A percentile compares a stretch with the other conserved stretches of the same genome.
Evolutionary conservation across 2,797 vertebrate genomes (phyloP).

Genomic region (Galago senegalensis): DNA sequence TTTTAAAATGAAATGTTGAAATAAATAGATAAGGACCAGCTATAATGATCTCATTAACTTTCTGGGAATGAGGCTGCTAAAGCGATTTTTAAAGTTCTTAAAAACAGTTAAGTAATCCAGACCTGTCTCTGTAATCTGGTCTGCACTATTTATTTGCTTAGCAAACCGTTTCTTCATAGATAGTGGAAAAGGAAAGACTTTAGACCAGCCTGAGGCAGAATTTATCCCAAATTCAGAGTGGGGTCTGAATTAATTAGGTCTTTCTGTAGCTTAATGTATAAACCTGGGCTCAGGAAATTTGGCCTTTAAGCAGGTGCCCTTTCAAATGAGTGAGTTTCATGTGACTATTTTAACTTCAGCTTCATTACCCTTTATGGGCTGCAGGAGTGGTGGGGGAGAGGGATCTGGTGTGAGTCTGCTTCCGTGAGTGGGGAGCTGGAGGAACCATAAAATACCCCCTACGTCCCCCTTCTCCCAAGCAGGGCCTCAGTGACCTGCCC

Average conservation of each 20-base stretch:
- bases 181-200: conserved; percentile 81
- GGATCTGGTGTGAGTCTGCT: conserved; percentile 74
- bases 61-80: conserved; percentile 72
- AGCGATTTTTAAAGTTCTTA: conserved; percentile 75
- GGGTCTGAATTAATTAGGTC: conserved; percentile 85
- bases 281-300: conserved; percentile 86
- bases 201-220: conserved; percentile 76
- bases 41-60: conserved; percentile 84
- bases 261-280: conserved; percentile 83
- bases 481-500: not conserved
- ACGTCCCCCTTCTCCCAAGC: not conserved
- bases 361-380: conserved; percentile 86
- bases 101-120: conserved; percentile 77
- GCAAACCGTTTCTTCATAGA: conserved; percentile 83
- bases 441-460: conserved; percentile 33
- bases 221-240: conserved; percentile 78
- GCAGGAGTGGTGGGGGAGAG: conserved; percentile 48
- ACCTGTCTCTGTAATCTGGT: conserved; percentile 78
- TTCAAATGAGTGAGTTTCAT: conserved; percentile 86
- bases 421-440: conserved; percentile 44
- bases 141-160: conserved; percentile 84
- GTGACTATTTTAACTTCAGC: conserved; percentile 85
- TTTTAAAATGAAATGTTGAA: conserved; percentile 69
- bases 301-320: conserved; percentile 87
- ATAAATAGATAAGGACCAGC: conserved; percentile 80